These are phyloP conservation scores for Drosophila nigromelanica DNA, from an alignment of 1,140 invertebrate genomes.

Conservation along the genomic window DNA sequence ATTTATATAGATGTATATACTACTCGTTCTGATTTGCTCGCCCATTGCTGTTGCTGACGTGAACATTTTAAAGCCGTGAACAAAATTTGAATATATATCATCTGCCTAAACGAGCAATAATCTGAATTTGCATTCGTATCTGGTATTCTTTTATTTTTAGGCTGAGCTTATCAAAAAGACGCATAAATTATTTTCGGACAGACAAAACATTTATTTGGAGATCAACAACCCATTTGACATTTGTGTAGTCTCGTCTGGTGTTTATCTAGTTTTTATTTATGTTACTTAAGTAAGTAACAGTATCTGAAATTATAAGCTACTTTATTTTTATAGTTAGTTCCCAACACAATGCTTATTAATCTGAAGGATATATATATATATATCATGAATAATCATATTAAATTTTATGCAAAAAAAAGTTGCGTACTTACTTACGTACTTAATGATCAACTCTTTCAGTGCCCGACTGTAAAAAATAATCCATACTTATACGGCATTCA, in stretches of 20 bases:
- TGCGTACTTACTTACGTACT: background rate
- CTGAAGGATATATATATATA: too few species aligned
- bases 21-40: slow-evolving; percentile 7
- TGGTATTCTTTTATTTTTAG: background rate
- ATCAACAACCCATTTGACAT: slow-evolving; percentile 3
- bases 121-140: background rate
- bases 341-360: too few species aligned
- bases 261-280: background rate
- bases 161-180: background rate
- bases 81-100: background rate
- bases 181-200: background rate
- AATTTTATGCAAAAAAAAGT: background rate
- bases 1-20: background rate
- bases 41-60: background rate
- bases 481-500: background rate
- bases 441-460: background rate
- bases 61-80: background rate
- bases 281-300: background rate
- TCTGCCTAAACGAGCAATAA: slow-evolving; percentile 2
- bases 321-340: too few species aligned
- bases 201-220: background rate
- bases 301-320: background rate
- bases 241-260: background rate
- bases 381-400: background rate
- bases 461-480: background rate